phyloP scores from a whole-genome alignment of 2,888 invertebrate species.

The Drosophila suboccidentalis region DNA sequence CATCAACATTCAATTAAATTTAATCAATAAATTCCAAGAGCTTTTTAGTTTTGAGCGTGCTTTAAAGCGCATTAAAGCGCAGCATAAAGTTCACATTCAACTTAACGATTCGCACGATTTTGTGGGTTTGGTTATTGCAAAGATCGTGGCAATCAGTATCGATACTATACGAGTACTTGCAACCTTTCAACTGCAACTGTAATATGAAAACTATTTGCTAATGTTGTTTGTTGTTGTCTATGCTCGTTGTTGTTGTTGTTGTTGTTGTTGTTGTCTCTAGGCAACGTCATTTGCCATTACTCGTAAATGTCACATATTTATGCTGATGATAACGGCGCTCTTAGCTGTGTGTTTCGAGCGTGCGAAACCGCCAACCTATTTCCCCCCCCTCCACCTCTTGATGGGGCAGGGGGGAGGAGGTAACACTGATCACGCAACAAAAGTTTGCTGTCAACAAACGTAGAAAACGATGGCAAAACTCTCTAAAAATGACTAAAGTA shows the following conservation, averaged over 20 bases:
- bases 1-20: background rate
- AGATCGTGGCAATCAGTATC: slow-evolving; percentile 15
- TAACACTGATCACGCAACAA: slow-evolving; percentile 49
- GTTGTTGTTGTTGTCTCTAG: slow-evolving; percentile 33
- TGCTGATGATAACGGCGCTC: slow-evolving; percentile 71
- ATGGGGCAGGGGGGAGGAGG: background rate
- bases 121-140: slow-evolving; percentile 4
- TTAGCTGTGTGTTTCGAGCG: slow-evolving; percentile 59
- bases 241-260: slow-evolving; percentile 20
- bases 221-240: slow-evolving; percentile 3
- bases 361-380: slow-evolving; percentile 60
- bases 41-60: background rate
- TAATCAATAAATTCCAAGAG: too few relatives aligned
- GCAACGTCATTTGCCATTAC: slow-evolving; percentile 55
- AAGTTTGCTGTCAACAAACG: slow-evolving; percentile 51
- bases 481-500: slow-evolving; percentile 61
- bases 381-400: background rate
- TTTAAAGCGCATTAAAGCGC: slow-evolving; percentile 4
- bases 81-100: background rate
- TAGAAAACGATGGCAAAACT: slow-evolving; percentile 51
- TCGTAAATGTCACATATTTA: slow-evolving; percentile 62
- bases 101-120: background rate
- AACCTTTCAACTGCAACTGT: slow-evolving; percentile 54
- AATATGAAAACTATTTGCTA: slow-evolving; percentile 46
- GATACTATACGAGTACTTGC: slow-evolving; percentile 27